phyloP scores from a whole-genome alignment of 1,140 invertebrate genomes.

The Mercenaria mercenaria region DNA sequence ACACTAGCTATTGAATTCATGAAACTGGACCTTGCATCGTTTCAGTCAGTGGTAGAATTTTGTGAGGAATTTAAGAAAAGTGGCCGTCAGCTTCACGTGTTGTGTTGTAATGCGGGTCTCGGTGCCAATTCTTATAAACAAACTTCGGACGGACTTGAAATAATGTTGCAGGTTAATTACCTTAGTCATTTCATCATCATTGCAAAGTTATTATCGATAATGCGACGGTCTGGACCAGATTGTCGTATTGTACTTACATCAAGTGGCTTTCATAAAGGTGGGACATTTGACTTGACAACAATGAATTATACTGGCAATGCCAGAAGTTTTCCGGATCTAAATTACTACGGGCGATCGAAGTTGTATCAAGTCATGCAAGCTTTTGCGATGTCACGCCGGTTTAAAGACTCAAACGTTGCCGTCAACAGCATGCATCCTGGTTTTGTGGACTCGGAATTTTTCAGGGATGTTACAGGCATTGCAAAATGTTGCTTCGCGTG shows the following conservation, averaged over 20 bases:
- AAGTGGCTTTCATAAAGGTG: conserved; percentile 15
- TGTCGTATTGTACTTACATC: conserved; percentile 38
- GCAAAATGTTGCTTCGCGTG: background rate
- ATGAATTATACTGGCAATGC: conserved; percentile 27
- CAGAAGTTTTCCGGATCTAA: background rate
- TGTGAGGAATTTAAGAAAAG: conserved; percentile 64
- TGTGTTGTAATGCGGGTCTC: conserved; percentile 74
- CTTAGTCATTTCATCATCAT: conserved; percentile 52
- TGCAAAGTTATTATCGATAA: conserved; percentile 42
- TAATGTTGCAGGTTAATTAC: conserved; percentile 48
- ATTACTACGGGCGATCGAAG: conserved; percentile 45
- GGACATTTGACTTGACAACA: conserved; percentile 22
- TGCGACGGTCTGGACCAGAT: conserved; percentile 51
- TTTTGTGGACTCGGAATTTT: conserved; percentile 16
- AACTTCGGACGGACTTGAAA: conserved; percentile 25
- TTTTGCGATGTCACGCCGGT: background rate
- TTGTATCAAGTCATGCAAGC: conserved; percentile 57
- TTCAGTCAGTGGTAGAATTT: conserved; percentile 66
- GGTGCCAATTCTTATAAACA: conserved; percentile 1
- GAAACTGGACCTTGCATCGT: conserved; percentile 67
- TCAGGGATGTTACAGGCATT: background rate
- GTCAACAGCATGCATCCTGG: conserved; percentile 52
- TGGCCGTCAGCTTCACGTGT: conserved; percentile 61
- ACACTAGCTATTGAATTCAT: conserved; percentile 66
- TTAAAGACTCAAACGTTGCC: conserved; percentile 28